Percentiles rank a stretch among this genome's conserved stretches.
Evolutionary conservation across 2,797 vertebrate genomes (phyloP).

Genomic region (Channallabes apus): DNA sequence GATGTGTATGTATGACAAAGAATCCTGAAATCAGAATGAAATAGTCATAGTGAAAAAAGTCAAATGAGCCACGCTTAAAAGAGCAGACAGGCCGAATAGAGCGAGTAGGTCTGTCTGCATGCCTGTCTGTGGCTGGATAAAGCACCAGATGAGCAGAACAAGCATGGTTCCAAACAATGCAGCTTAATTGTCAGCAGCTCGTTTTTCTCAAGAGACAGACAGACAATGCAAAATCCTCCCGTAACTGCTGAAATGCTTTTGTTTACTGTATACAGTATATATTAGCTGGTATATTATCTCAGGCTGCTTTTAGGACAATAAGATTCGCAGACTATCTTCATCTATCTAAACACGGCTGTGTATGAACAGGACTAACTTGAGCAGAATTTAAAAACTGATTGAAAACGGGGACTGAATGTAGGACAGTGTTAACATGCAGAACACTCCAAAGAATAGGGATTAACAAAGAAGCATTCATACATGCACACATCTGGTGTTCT

Average conservation of each 20-base stretch:
- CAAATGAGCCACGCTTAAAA: background rate
- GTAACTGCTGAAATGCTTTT: background rate
- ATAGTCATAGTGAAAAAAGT: background rate
- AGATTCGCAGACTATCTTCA: background rate
- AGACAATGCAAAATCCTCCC: slow-evolving; percentile 18
- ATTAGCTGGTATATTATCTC: background rate
- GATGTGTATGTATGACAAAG: background rate
- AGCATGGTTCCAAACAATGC: slow-evolving; percentile 10
- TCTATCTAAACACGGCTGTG: slow-evolving; percentile 32
- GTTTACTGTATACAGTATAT: background rate
- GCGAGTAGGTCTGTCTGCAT: slow-evolving; percentile 30
- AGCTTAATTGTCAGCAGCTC: slow-evolving; percentile 33
- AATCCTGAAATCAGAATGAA: slow-evolving; percentile 10
- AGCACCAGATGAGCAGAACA: slow-evolving; percentile 45
- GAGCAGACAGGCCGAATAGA: slow-evolving; percentile 30
- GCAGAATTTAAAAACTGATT: slow-evolving; percentile 8
- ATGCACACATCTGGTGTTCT: slow-evolving; percentile 29
- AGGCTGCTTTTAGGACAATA: background rate
- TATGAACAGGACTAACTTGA: slow-evolving; percentile 32
- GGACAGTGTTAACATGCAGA: slow-evolving; percentile 12
- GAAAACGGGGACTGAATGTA: slow-evolving; percentile 34
- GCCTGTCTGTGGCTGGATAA: slow-evolving; percentile 50
- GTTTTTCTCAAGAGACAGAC: slow-evolving; percentile 46
- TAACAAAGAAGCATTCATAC: slow-evolving; percentile 38
- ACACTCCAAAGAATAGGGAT: slow-evolving; percentile 24